Percentiles rank a stretch among this genome's conserved stretches.
Conservation (phyloP, 1,140 invertebrate genomes). For the Leguminivora glycinivorella region DNA sequence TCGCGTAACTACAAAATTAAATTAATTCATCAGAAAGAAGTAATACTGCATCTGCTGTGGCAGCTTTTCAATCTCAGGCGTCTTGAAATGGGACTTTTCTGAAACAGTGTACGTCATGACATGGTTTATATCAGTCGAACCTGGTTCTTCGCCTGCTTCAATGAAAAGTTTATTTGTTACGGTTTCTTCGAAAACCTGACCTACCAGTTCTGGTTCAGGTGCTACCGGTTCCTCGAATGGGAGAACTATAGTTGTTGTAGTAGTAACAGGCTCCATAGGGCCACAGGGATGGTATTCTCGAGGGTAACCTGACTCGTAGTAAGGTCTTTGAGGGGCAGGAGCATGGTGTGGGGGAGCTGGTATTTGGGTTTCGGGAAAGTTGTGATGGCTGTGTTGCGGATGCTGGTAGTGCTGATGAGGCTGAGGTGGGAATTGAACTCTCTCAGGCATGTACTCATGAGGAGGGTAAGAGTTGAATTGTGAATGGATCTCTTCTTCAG, state of each 20-base stretch:
- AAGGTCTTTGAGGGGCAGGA: conserved; percentile 49
- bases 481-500: conserved; percentile 34
- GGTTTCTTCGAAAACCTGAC: conserved; percentile 67
- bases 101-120: conserved; percentile 66
- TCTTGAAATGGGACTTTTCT: conserved; percentile 66
- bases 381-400: conserved; percentile 41
- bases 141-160: conserved; percentile 57
- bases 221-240: conserved; percentile 46
- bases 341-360: conserved; percentile 40
- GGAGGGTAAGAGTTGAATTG: conserved; percentile 31
- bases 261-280: conserved; percentile 47
- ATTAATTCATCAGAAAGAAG: conserved; percentile 57
- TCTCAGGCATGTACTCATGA: conserved; percentile 34
- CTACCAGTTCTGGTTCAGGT: conserved; percentile 58
- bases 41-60: conserved; percentile 73
- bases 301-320: conserved; percentile 54
- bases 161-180: conserved; percentile 61
- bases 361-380: conserved; percentile 55
- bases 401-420: conserved; percentile 41
- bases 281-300: conserved; percentile 51
- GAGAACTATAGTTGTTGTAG: conserved; percentile 39
- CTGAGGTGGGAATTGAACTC: conserved; percentile 11
- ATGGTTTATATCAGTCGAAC: conserved; percentile 61
- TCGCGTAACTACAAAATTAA: neutral
- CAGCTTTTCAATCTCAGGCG: conserved; percentile 60